A percentile compares a stretch with the other conserved stretches of the same genome.
These are phyloP conservation scores for Thalassophryne amazonica DNA, from an alignment of 2,797 vertebrate species.

Conservation along the genomic window DNA sequence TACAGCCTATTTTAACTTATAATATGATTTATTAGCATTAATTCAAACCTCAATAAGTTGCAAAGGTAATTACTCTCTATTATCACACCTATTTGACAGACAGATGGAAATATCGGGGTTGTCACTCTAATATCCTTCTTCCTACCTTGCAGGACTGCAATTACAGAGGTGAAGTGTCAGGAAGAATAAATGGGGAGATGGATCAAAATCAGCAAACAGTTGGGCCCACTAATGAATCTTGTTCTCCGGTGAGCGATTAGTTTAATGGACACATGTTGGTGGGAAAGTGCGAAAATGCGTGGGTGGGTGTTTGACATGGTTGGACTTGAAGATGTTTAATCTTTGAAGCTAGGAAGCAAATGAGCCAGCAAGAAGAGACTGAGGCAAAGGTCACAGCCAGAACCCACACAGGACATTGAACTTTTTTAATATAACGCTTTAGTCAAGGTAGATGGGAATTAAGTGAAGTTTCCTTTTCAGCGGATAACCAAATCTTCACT, in stretches of 20 bases:
- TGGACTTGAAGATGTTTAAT: slow-evolving; percentile 52
- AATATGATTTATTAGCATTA: slow-evolving; percentile 63
- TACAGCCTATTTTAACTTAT: slow-evolving; percentile 61
- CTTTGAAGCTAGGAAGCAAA: slow-evolving; percentile 70
- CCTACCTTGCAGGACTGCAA: slow-evolving; percentile 55
- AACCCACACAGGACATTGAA: slow-evolving; percentile 22
- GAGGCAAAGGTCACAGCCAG: slow-evolving; percentile 37
- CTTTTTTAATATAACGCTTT: not conserved
- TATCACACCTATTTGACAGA: slow-evolving; percentile 61
- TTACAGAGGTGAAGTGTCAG: slow-evolving; percentile 55
- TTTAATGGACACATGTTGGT: slow-evolving; percentile 30
- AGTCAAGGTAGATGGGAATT: not conserved
- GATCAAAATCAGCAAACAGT: slow-evolving; percentile 48
- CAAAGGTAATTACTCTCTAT: slow-evolving; percentile 67
- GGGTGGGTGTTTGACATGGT: slow-evolving; percentile 53
- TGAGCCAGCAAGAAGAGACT: slow-evolving; percentile 31
- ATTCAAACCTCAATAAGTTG: slow-evolving; percentile 69
- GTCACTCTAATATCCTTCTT: slow-evolving; percentile 62
- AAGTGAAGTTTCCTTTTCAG: not conserved
- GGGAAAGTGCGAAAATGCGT: slow-evolving; percentile 6
- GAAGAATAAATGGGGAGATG: slow-evolving; percentile 49
- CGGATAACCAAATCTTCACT: slow-evolving; percentile 1
- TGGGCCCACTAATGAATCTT: slow-evolving; percentile 55
- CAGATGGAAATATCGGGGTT: slow-evolving; percentile 52
- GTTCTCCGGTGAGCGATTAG: slow-evolving; percentile 34